These are phyloP conservation scores for Hetaerina americana DNA, from an alignment of 1,140 invertebrate genomes.

Conservation along the genomic window DNA sequence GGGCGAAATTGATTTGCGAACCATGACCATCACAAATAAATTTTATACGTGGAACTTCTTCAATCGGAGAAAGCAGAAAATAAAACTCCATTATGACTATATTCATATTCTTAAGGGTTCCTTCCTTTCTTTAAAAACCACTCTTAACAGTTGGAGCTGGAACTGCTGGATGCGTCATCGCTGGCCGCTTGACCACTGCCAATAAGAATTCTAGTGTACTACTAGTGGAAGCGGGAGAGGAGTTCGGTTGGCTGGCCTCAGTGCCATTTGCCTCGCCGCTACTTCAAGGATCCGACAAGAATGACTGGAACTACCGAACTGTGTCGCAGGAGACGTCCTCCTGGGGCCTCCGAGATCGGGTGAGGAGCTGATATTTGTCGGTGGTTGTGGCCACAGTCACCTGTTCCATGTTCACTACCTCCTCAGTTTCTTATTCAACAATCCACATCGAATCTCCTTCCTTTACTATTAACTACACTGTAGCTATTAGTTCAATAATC, in stretches of 20 bases:
- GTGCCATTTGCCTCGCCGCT: conserved; percentile 49
- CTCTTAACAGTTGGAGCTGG: conserved; percentile 69
- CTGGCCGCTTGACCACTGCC: conserved; percentile 46
- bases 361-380: too few species aligned
- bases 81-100: not conserved
- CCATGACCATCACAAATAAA: not conserved
- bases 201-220: conserved; percentile 42
- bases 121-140: too few species aligned
- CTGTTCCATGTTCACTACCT: conserved; percentile 1
- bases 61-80: not conserved
- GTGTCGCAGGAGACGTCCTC: conserved; percentile 48
- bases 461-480: too few species aligned
- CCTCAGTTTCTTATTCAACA: conserved; percentile 1
- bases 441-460: not conserved
- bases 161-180: conserved; percentile 64
- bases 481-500: too few species aligned
- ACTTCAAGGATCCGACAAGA: conserved; percentile 39
- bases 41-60: not conserved
- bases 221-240: conserved; percentile 53
- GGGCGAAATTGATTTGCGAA: not conserved
- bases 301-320: conserved; percentile 50
- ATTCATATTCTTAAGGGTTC: not conserved
- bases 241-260: conserved; percentile 42
- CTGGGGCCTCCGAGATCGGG: conserved; percentile 41
- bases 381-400: too few species aligned